Evolutionary conservation across 2,797 vertebrate species (phyloP), one percentile per base, ranked within the genome.

Genomic region (Siniperca obscura): DNA sequence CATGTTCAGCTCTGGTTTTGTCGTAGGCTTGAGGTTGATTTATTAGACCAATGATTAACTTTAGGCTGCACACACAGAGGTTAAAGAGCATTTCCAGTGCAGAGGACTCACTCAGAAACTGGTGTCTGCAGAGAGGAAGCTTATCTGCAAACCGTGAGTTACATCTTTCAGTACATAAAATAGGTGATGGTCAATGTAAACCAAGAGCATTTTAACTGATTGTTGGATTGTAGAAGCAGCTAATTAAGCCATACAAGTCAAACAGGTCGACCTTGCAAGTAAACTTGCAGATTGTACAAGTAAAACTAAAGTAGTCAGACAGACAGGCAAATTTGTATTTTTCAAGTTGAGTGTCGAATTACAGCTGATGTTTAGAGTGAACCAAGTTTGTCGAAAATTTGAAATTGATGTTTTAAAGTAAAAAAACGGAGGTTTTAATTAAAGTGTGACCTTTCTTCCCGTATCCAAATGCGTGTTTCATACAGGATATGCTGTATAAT

Each of bases 1-100:
- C 74, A 10, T n/a, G 50, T 9, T 14, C 0, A 40, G 3, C 50
- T 55, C 21, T 42, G 46, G 7, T 38, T 60, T 61, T 22, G 27
- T n/a, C 61, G 36, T 0, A 1, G 0, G 4, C 5, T 22, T 8
- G 14, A 10, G 19, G 10, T 56, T 3, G 2, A 22, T 9, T 38
- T 3, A 10, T 3, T 3, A 4, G 22, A 65, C 3, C 48, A 92
- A 91, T 92, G 34, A 92, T 91, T 92, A 88, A 90, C 91, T 7
- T 1, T 3, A 48, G 3, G 16, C 65, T 5, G 2, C 34, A 3
- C 19, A 1, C n/a, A 3, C 6, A 17, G 40, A 25, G 90, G 84
- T 69, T 65, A 90, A 92, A 91, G 88, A 25, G 16, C 76, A 1
- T 42, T 27, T 69, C 17, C 40, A 36, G 12, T 9, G 42, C 56